phyloP scores from a whole-genome alignment of 2,113 vertebrate species.

The Ophiodon elongatus region DNA sequence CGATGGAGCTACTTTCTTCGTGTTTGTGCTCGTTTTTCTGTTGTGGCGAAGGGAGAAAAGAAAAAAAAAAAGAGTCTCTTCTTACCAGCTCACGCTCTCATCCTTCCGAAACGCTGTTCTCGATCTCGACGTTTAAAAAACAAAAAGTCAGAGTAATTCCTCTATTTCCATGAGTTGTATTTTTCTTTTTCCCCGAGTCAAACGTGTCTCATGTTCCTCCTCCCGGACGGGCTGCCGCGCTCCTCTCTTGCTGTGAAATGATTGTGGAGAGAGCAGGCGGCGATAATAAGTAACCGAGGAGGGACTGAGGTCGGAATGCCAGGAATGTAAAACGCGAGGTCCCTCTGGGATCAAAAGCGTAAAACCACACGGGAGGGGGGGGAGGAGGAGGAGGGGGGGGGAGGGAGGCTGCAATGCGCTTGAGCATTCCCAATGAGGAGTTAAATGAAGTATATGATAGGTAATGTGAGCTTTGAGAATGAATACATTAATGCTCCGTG shows the following conservation, averaged over 20 bases:
- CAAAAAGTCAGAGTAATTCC: slow-evolving; percentile 50
- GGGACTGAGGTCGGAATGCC: slow-evolving; percentile 90
- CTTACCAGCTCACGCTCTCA: slow-evolving; percentile 80
- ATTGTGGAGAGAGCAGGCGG: slow-evolving; percentile 76
- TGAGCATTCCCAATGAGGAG: slow-evolving; percentile 47
- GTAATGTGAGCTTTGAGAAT: background rate
- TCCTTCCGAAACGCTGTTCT: slow-evolving; percentile 36
- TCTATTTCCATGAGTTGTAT: slow-evolving; percentile 34
- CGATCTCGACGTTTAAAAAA: slow-evolving; percentile 30
- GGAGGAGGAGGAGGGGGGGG: slow-evolving; percentile 15
- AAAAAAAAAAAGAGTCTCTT: slow-evolving; percentile 25
- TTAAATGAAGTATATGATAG: background rate
- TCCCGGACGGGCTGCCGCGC: slow-evolving; percentile 31
- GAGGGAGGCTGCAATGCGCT: slow-evolving; percentile 24
- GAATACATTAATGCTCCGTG: background rate
- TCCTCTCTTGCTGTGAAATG: slow-evolving; percentile 74
- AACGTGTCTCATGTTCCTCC: slow-evolving; percentile 62
- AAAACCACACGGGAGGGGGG: slow-evolving; percentile 67
- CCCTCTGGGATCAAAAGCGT: slow-evolving; percentile 87
- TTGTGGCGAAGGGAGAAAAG: background rate
- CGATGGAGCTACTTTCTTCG: background rate
- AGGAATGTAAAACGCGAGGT: slow-evolving; percentile 95
- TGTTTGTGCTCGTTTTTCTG: background rate
- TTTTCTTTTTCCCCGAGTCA: slow-evolving; percentile 13
- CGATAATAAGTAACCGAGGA: slow-evolving; percentile 87